Evolutionary conservation across 2,888 invertebrate genomes (phyloP).

Genomic region (Subacronicta megacephala): DNA sequence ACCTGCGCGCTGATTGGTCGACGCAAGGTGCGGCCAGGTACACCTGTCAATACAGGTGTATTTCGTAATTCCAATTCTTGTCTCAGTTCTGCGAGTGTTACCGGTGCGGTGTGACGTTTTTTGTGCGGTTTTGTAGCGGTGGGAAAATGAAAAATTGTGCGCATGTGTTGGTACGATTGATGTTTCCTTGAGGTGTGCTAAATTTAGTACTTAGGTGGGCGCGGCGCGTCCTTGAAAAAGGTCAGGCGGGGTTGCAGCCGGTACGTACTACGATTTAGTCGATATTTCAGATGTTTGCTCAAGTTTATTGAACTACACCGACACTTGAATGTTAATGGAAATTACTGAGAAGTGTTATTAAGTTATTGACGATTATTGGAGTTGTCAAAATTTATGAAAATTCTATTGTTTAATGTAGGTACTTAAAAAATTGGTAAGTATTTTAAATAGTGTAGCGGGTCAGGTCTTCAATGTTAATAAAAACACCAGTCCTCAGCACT

Average conservation of each 20-base stretch:
- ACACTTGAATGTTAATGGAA: neutral
- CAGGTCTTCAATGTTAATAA: no score
- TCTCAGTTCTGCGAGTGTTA: constrained; percentile 60
- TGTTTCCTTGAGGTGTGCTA: constrained; percentile 88
- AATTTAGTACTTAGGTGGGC: constrained; percentile 83
- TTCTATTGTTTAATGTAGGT: no score
- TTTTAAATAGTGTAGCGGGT: no score
- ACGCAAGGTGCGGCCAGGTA: constrained; percentile 78
- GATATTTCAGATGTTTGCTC: constrained; percentile 19
- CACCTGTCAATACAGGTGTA: constrained; percentile 75
- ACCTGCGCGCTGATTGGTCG: constrained; percentile 87
- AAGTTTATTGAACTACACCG: constrained; percentile 22
- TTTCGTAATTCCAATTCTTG: constrained; percentile 59
- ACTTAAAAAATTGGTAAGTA: no score
- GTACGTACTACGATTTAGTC: constrained; percentile 26
- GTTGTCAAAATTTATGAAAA: neutral
- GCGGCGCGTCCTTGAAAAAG: constrained; percentile 77
- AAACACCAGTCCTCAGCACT: no score
- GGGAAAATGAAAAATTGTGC: constrained; percentile 74
- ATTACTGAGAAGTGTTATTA: neutral
- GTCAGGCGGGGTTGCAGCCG: constrained; percentile 58
- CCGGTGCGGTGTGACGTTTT: constrained; percentile 52
- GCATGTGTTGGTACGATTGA: constrained; percentile 88
- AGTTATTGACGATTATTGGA: neutral
- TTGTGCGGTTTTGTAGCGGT: constrained; percentile 52